Base-by-base conservation (phyloP, 1,140 invertebrate genomes). In the Cherax quadricarinatus region DNA sequence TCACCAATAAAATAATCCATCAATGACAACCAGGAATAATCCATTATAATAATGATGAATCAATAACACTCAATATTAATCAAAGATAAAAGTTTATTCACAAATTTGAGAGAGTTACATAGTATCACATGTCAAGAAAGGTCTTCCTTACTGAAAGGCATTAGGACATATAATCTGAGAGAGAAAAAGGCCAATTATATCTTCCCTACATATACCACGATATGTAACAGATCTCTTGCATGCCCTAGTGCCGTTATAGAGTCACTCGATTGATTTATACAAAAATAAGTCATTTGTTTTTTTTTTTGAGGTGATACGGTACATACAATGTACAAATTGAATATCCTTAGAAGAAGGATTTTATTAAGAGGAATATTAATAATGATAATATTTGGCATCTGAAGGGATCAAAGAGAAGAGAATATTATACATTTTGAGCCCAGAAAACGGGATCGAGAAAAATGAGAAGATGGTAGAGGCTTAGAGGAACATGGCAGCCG, bases 221-320 rank as follows among this genome's bases (percentile, higher is more conserved):
- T 88, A 80, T 82, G 87, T 82, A 1, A 57, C 49, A 73, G 70
- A 78, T 87, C 73, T 73, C 62, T 62, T 62, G 30, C 30, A 49
- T 81, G 84, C 62, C 79, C 75, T 86, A 73, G 41, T 41, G 78
- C 62, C 82, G 7, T 82, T 82, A 81, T 18, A 60, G 7, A 80
- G 30, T 48, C 62, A 49, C 53, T 89, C 41, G 53, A 16, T 48
- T 82, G 83, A 78, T 82, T 92, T 84, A 92, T 92, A 92, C 66
- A 92, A 92, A 92, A 92, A 92, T 92, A 92, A 86, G 78, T 91
- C 79, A 87, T 92, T 92, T 92, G 91, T 88, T 92, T 92, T 92
- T 92, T 88, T 92, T 92, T 92, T 92, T 92, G 91, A 88, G 86
- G 86, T 88, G 91, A 92, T 92, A 88, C 88, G 91, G 86, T 92